A percentile compares a stretch with the other conserved stretches of the same genome.
phyloP scores from a whole-genome alignment of 2,797 vertebrate genomes.

The Champsocephalus gunnari region DNA sequence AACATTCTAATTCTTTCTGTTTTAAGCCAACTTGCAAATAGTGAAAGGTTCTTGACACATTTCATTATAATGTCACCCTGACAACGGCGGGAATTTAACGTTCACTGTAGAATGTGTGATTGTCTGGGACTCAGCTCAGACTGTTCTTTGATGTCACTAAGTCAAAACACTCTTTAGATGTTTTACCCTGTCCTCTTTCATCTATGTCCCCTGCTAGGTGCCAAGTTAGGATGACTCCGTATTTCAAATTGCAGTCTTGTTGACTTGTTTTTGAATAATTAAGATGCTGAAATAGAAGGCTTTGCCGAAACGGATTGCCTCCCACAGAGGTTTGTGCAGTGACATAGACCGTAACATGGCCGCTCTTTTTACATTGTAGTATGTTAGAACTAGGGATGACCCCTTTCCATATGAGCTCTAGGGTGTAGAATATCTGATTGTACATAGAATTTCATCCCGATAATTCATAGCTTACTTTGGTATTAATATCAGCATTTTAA shows the following conservation, averaged over 20 bases:
- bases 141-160: constrained; percentile 20
- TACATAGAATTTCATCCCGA: no score
- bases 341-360: not conserved
- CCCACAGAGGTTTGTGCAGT: constrained; percentile 16
- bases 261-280: constrained; percentile 43
- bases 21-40: not conserved
- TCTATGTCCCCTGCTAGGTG: constrained; percentile 7
- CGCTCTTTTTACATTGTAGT: not conserved
- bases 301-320: constrained; percentile 10
- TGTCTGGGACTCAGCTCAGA: constrained; percentile 1
- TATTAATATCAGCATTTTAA: no score
- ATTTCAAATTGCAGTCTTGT: constrained; percentile 23
- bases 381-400: no score
- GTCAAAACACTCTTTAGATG: constrained; percentile 2
- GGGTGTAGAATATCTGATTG: no score
- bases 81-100: not conserved
- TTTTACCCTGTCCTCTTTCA: not conserved
- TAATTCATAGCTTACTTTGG: no score
- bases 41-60: not conserved
- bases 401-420: no score
- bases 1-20: not conserved
- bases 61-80: constrained; percentile 10
- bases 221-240: constrained; percentile 6
- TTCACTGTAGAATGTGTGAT: not conserved
- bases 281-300: constrained; percentile 11